A percentile compares a stretch with the other conserved stretches of the same genome.
These are phyloP conservation scores for Mus spicilegus DNA, from an alignment of 2,113 vertebrate genomes.

Conservation along the genomic window DNA sequence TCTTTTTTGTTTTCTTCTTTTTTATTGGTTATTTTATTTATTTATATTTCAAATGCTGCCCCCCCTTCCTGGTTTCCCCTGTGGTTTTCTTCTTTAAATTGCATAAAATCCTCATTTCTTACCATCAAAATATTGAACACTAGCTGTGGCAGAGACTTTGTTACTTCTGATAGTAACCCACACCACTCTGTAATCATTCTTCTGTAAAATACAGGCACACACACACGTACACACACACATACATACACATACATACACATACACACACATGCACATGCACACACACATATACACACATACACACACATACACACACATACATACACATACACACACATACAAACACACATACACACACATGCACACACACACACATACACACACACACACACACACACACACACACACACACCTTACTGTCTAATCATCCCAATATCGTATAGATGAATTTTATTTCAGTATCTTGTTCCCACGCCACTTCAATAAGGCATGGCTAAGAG, in stretches of 20 bases:
- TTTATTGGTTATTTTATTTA: no score
- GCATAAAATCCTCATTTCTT: not conserved
- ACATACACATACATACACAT: not conserved
- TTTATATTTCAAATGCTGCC: no score
- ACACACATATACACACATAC: not conserved
- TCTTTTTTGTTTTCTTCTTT: no score
- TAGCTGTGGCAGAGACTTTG: not conserved
- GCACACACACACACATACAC: no score
- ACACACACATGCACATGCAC: not conserved
- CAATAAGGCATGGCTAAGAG: no score
- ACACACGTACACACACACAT: not conserved
- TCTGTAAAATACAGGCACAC: not conserved
- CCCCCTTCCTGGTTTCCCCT: no score
- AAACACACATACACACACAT: not conserved
- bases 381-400: not conserved
- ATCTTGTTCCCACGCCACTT: not conserved
- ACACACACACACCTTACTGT: not conserved
- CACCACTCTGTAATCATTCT: not conserved
- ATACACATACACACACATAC: not conserved
- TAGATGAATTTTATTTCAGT: not conserved
- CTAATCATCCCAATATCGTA: not conserved
- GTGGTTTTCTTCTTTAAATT: not conserved
- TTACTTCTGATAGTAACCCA: not conserved
- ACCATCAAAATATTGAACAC: not conserved
- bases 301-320: no score